Conservation (phyloP, 1,140 invertebrate genomes). For the Aphaenogaster floridana region DNA sequence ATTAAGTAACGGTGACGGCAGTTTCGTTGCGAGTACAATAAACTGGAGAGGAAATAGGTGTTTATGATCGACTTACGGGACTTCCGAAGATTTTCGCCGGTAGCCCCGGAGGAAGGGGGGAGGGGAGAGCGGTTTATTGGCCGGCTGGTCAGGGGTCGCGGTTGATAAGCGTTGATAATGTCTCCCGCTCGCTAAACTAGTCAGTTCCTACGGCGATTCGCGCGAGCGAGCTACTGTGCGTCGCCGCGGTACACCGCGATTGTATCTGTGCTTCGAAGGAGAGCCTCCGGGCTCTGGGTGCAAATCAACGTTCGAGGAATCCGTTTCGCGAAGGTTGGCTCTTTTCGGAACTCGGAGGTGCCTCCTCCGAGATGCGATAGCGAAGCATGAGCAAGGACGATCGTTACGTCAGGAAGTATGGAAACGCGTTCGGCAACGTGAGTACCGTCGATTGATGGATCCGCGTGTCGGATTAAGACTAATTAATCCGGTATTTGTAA, state of each 20-base stretch:
- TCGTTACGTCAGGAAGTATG: constrained; percentile 32
- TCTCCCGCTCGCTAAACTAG: constrained; percentile 55
- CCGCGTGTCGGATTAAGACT: too few relatives aligned
- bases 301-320: background rate
- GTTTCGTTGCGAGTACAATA: background rate
- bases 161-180: constrained; percentile 74
- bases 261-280: background rate
- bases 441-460: background rate
- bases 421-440: constrained; percentile 32
- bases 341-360: background rate
- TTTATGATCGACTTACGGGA: background rate
- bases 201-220: constrained; percentile 71
- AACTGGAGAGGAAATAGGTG: background rate
- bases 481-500: too few relatives aligned
- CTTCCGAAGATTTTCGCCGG: constrained; percentile 11
- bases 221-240: constrained; percentile 28
- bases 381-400: constrained; percentile 34
- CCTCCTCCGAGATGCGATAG: background rate
- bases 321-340: background rate
- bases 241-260: background rate
- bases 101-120: background rate
- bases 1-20: background rate
- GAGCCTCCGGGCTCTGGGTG: too few relatives aligned
- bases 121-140: constrained; percentile 15
- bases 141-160: constrained; percentile 76